Conservation (phyloP, 2,113 vertebrate species). For the Callospermophilus lateralis region DNA sequence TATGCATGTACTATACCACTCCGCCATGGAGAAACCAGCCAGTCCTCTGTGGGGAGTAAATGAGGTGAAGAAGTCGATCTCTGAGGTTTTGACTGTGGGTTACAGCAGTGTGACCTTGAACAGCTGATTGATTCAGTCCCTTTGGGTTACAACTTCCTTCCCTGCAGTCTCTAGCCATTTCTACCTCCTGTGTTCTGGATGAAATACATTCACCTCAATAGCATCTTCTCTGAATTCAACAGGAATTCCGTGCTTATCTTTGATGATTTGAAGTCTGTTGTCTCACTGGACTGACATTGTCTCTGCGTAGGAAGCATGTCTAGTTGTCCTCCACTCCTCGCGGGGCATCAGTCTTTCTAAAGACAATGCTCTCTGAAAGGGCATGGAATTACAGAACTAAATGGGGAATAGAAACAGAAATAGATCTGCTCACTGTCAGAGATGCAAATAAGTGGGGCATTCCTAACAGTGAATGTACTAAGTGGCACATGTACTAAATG, state of each 20-base stretch:
- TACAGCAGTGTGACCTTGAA: not conserved
- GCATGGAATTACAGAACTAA: too few relatives aligned
- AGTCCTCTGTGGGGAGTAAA: too few relatives aligned
- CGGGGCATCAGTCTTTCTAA: not conserved
- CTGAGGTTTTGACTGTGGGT: too few relatives aligned
- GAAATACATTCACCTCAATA: not conserved
- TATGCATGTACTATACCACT: not conserved
- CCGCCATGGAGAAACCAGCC: not conserved
- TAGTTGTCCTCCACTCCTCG: not conserved
- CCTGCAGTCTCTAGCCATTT: not conserved
- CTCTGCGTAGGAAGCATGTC: not conserved
- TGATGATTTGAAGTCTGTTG: not conserved
- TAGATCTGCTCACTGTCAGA: not conserved
- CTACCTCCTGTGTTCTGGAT: not conserved
- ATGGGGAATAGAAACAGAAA: not conserved
- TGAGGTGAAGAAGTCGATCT: not conserved
- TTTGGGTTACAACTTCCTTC: too few relatives aligned
- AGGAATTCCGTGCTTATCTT: not conserved
- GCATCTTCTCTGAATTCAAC: not conserved
- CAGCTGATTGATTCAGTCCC: not conserved
- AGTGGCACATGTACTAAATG: too few relatives aligned
- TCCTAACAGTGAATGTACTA: too few relatives aligned
- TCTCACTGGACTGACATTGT: not conserved
- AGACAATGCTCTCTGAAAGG: too few relatives aligned
- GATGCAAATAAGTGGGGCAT: not conserved